Evolutionary conservation across 2,888 invertebrate genomes (phyloP), one percentile per base, ranked within the genome.

Genomic region (Apocheima hispidaria): DNA sequence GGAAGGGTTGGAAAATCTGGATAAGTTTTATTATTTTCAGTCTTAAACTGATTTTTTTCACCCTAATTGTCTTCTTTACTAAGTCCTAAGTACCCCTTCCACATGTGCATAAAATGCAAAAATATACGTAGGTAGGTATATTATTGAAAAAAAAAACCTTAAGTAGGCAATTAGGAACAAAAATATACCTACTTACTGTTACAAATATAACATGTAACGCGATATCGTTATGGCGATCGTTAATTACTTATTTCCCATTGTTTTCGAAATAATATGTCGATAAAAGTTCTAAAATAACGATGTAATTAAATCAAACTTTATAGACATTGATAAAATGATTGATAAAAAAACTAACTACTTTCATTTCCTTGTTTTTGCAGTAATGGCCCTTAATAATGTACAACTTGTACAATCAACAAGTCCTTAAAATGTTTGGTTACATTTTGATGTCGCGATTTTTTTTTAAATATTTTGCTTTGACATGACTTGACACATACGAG

Each of bases 231-330:
- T 16, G 16, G 33, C 38, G 44, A 51, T 33, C 26, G 33, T 56
- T 56, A 61, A 56, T 56, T 52, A 52, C 40, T 52, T 33, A 41
- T 61, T 56, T 56, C 51, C 55, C 51, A 61, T 61, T 56, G 61
- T 61, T 61, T 40, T 50, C 43, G 33, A 51, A 51, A 60, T 49
- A 54, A 50, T 28, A n/a, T 40, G 46, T 35, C 56, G 51, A 61
- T 61, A 61, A 61, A 60, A 56, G 20, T 56, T 46, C 20, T 43
- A 46, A 60, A 55, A 55, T 60, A 60, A 60, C 60, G 55, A 55
- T 28, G 60, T 55, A 50, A 60, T 60, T 60, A 60, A 55, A 60
- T 44, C 20, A 55, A 44, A 38, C 50, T 54, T 60, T 40, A 60
- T 30, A 30, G 40, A 38, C 16, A 49, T 55, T 51, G 60, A 60